These are phyloP conservation scores for Tricholauxania praeusta DNA, from an alignment of 2,888 invertebrate species.

Conservation along the genomic window DNA sequence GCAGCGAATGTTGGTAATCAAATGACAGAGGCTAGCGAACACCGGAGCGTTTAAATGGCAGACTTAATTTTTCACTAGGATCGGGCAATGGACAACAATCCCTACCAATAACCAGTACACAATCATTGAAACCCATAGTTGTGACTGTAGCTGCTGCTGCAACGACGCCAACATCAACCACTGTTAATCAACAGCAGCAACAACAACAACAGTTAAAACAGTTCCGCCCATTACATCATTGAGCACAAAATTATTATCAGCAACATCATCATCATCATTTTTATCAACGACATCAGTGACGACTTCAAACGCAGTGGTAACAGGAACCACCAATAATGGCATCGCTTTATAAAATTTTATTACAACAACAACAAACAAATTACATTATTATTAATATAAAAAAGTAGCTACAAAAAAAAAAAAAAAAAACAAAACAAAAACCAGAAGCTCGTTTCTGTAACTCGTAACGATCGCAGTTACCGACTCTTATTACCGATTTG, in stretches of 20 bases:
- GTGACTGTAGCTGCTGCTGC: too few species aligned
- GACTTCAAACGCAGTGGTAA: slow-evolving; percentile 60
- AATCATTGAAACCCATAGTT: too few species aligned
- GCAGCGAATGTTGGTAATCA: too few species aligned
- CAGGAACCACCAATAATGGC: slow-evolving; percentile 65
- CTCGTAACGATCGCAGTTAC: too few species aligned
- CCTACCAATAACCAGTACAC: too few species aligned
- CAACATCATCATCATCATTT: slow-evolving; percentile 29
- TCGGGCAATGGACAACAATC: too few species aligned
- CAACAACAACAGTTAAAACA: slow-evolving; percentile 43
- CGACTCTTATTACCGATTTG: too few species aligned
- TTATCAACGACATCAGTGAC: slow-evolving; percentile 34
- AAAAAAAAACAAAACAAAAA: slow-evolving; percentile 39
- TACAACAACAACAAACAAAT: slow-evolving; percentile 40
- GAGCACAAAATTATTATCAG: slow-evolving; percentile 13
- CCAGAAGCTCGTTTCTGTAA: too few species aligned
- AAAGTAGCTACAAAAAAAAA: slow-evolving; percentile 40
- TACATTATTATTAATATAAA: slow-evolving; percentile 45
- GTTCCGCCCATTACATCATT: slow-evolving; percentile 50
- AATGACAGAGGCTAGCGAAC: too few species aligned
- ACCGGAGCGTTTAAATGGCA: too few species aligned
- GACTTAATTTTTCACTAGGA: too few species aligned
- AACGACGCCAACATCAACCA: not conserved
- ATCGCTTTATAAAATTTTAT: slow-evolving; percentile 60
- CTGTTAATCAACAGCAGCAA: slow-evolving; percentile 12